Evolutionary conservation across 2,113 vertebrate genomes (phyloP), one percentile per base, ranked within the genome.

Genomic region (Rutilus rutilus): DNA sequence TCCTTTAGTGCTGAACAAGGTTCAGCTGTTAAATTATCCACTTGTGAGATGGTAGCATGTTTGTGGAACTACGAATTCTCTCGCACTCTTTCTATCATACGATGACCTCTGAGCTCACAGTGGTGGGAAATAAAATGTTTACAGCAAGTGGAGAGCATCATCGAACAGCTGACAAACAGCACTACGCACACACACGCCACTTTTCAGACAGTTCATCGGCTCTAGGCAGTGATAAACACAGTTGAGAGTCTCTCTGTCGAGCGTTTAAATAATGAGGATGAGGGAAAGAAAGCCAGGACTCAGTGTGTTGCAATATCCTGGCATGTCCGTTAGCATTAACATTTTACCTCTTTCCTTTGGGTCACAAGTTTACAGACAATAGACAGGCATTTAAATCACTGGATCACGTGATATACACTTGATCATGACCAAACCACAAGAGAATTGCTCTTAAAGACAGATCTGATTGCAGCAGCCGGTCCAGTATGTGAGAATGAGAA

Each of bases 11-110:
- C 33, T 57, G 67, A 57, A 73, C 67, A 73, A 52, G 65, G 45
- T 73, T 83, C 81, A 73, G 65, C 81, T 73, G 81, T 27, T 73
- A 54, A 73, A 83, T 83, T 36, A 82, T 82, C 79, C 79, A 82
- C 79, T 83, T 83, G 42, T 83, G 67, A 33, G 23, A 50, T 25
- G 67, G 81, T 73, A 50, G 81, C 30, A 25, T 73, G 67, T 83
- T 83, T 73, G 81, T 83, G 50, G 33, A 83, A 73, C 30, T 54
- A 73, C 50, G 14, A 73, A 85, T 62, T 78, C 75, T 67, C 45
- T 4, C 59, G 21, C 59, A 65, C 73, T 33, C 73, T 62, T 52
- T 64, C 82, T 62, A 47, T 62, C 57, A 79, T 30, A 27, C 84
- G 45, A n/a, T 83, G 81, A 83, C 81, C 81, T 47, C 76, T 45